Conservation (phyloP, 2,113 vertebrate genomes). For the Gambusia affinis region DNA sequence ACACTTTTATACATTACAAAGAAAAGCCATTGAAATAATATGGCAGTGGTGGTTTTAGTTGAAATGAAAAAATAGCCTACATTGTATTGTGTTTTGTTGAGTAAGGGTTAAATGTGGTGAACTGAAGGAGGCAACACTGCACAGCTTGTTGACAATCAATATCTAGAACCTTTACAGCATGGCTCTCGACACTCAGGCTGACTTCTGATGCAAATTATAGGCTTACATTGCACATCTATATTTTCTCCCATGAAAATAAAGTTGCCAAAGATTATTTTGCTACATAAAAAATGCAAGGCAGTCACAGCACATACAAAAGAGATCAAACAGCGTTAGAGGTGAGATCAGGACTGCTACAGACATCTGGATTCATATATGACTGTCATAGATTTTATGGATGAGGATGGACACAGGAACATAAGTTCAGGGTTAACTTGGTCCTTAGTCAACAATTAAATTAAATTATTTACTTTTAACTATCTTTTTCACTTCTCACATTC, state of each 20-base stretch:
- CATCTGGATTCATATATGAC: neutral
- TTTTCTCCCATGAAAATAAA: neutral
- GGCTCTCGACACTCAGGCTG: neutral
- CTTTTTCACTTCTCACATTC: neutral
- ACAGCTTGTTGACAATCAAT: neutral
- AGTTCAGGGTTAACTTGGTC: too few relatives aligned
- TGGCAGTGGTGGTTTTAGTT: neutral
- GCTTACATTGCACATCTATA: neutral
- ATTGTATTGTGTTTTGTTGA: neutral
- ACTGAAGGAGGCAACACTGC: neutral
- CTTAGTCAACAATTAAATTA: neutral
- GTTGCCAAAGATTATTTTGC: neutral
- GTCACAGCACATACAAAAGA: neutral
- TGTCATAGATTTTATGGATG: neutral
- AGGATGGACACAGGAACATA: too few relatives aligned
- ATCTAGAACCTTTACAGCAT: neutral
- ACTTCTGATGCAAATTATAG: neutral
- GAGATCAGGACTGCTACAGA: neutral
- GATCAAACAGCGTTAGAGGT: neutral
- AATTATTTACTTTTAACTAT: neutral
- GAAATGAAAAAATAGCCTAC: neutral
- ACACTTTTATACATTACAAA: constrained; percentile 15
- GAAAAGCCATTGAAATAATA: neutral
- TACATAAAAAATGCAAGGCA: neutral
- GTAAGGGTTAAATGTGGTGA: neutral